Evolutionary conservation across 1,140 invertebrate species (phyloP).

Genomic region (Zeugodacus cucurbitae): DNA sequence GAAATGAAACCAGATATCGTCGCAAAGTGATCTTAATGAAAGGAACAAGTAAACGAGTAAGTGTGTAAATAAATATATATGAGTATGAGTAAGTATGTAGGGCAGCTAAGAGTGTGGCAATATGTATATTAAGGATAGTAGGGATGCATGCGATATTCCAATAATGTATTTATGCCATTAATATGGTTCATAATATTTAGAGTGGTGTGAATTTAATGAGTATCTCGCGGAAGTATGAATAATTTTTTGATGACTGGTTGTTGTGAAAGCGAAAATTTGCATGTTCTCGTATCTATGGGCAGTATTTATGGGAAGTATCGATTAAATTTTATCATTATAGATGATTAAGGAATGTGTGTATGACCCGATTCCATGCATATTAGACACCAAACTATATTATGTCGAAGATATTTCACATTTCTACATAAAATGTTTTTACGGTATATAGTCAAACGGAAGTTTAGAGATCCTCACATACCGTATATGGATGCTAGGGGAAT

Average conservation of each 20-base stretch:
- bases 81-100: neutral
- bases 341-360: too few relatives aligned
- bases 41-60: slow-evolving; percentile 34
- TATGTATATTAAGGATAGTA: neutral
- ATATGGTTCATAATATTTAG: neutral
- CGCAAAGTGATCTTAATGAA: slow-evolving; percentile 35
- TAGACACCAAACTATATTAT: too few relatives aligned
- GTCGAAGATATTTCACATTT: too few relatives aligned
- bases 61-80: neutral
- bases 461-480: too few relatives aligned
- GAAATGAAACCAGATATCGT: slow-evolving; percentile 63
- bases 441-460: too few relatives aligned
- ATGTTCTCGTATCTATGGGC: too few relatives aligned
- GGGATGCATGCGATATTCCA: neutral
- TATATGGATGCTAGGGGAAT: too few relatives aligned
- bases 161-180: neutral
- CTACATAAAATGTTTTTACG: too few relatives aligned
- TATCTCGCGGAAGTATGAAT: neutral
- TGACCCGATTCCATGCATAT: too few relatives aligned
- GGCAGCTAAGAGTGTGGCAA: neutral
- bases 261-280: too few relatives aligned
- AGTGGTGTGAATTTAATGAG: neutral
- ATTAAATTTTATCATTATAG: too few relatives aligned
- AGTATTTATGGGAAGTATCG: too few relatives aligned
- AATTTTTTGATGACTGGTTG: neutral